Percentiles rank a stretch among this genome's conserved stretches.
phyloP scores from a whole-genome alignment of 2,888 invertebrate species.

The Lithophane ornitopus region DNA sequence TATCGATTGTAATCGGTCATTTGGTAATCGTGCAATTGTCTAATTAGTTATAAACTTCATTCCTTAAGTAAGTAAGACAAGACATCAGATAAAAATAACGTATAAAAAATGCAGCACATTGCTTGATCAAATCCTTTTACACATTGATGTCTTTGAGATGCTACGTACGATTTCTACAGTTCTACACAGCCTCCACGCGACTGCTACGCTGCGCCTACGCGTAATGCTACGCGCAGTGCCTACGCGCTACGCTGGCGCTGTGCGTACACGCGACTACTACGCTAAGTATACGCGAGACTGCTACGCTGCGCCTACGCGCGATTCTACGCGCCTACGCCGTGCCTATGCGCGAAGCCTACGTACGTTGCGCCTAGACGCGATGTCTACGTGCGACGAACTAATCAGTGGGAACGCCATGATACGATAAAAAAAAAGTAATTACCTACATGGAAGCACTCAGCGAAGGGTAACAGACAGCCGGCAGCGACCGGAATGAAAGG shows the following conservation, averaged over 20 bases:
- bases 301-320: neutral
- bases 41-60: conserved; percentile 13
- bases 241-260: neutral
- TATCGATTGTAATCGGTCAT: conserved; percentile 33
- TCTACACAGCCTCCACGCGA: too few species aligned
- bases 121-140: neutral
- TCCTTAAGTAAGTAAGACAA: neutral
- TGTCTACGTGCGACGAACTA: neutral
- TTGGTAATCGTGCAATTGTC: conserved; percentile 12
- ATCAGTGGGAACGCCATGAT: neutral
- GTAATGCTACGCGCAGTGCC: neutral
- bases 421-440: neutral
- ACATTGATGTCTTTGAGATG: neutral
- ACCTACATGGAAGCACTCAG: conserved; percentile 6
- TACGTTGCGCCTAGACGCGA: too few species aligned
- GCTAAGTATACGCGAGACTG: neutral
- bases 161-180: neutral
- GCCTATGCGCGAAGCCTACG: neutral
- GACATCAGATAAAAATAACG: conserved; percentile 10
- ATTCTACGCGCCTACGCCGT: neutral
- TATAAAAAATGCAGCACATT: neutral
- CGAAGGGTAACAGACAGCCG: conserved; percentile 14
- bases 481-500: conserved; percentile 36
- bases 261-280: neutral
- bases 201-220: neutral